phyloP scores from a whole-genome alignment of 2,113 vertebrate genomes.

The Ochotona princeps region DNA sequence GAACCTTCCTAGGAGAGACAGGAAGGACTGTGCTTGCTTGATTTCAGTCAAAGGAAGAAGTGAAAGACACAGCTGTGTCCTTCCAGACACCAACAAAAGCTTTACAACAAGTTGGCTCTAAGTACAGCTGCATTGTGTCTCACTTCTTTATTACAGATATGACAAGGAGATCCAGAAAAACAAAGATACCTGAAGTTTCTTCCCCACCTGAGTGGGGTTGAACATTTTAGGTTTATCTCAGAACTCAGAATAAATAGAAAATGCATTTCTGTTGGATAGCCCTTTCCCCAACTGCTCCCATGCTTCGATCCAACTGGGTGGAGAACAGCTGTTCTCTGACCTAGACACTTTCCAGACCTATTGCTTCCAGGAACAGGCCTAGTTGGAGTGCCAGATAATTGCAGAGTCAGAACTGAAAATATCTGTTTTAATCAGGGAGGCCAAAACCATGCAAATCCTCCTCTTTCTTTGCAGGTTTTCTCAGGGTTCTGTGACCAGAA shows the following conservation, averaged over 20 bases:
- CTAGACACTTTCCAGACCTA: background rate
- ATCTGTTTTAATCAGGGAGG: conserved; percentile 29
- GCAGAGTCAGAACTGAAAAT: background rate
- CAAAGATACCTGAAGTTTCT: background rate
- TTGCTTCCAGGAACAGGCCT: background rate
- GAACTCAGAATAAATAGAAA: background rate
- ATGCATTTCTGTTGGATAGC: background rate
- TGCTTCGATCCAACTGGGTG: background rate
- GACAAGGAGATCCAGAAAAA: background rate
- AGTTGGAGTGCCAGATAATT: background rate
- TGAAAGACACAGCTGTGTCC: background rate
- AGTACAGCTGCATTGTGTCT: background rate
- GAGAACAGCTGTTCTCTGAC: background rate
- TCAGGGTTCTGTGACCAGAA: background rate
- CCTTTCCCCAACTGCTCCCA: background rate
- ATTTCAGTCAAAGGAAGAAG: background rate
- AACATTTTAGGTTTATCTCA: background rate
- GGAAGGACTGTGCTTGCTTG: background rate
- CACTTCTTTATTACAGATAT: background rate
- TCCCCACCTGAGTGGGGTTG: background rate
- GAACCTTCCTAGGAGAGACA: background rate
- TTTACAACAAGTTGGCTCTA: background rate
- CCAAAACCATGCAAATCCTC: background rate
- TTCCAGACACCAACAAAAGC: background rate
- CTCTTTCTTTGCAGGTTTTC: background rate